Evolutionary conservation across 2,113 vertebrate genomes (phyloP).

Genomic region (Eclectus roratus): DNA sequence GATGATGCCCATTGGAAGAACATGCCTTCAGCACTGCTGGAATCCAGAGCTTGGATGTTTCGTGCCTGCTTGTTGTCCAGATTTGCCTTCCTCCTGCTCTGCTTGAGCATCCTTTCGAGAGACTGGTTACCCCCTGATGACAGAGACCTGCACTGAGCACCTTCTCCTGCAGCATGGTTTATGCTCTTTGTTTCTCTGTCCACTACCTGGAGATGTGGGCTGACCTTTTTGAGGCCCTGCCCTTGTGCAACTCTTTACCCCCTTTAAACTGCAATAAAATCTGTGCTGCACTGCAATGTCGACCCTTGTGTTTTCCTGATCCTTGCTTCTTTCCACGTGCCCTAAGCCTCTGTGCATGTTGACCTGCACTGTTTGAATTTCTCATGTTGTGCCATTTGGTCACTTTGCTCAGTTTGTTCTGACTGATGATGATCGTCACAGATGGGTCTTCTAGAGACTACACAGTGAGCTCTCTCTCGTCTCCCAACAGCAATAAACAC

Average conservation of each 20-base stretch:
- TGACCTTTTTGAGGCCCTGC: neutral
- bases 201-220: neutral
- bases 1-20: too few species aligned
- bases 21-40: neutral
- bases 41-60: neutral
- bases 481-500: too few species aligned
- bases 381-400: neutral
- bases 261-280: neutral
- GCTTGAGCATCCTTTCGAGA: neutral
- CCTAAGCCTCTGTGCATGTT: neutral
- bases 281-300: neutral
- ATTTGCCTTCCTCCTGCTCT: neutral
- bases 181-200: too few species aligned
- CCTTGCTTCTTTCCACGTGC: neutral
- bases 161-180: neutral
- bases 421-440: neutral
- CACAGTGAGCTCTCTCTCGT: neutral
- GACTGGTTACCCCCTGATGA: neutral
- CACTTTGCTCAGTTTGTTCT: neutral
- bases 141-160: neutral
- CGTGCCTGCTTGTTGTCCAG: rapidly evolving
- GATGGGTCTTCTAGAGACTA: neutral
- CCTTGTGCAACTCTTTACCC: neutral
- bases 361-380: neutral
- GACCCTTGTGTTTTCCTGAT: neutral